A percentile compares a stretch with the other conserved stretches of the same genome.
Evolutionary conservation across 2,797 vertebrate genomes (phyloP).

Genomic region (Acridotheres tristis): DNA sequence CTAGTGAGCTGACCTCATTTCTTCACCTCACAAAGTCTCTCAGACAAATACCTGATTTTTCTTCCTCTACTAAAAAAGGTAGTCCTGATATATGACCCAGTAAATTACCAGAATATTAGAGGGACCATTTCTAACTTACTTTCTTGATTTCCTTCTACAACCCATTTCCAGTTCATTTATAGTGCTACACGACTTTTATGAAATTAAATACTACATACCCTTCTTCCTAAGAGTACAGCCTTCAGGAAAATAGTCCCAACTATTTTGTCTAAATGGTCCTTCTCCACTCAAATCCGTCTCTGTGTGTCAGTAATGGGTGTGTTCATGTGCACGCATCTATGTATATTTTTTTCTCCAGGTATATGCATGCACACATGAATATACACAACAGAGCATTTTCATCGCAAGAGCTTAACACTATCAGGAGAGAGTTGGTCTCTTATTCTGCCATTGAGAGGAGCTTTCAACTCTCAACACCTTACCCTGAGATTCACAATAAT

Average conservation of each 20-base stretch:
- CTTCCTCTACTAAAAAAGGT: background rate
- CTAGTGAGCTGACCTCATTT: background rate
- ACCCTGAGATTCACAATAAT: background rate
- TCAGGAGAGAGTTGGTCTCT: background rate
- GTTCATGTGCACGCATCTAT: fast-evolving
- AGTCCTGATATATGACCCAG: background rate
- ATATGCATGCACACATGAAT: background rate
- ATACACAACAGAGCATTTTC: background rate
- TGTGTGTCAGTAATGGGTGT: background rate
- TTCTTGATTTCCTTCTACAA: background rate
- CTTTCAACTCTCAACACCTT: background rate
- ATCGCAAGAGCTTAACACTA: background rate
- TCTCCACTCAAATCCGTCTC: background rate
- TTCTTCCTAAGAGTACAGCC: background rate
- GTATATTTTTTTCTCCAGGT: background rate
- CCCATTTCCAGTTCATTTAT: background rate
- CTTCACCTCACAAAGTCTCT: background rate
- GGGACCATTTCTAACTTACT: background rate
- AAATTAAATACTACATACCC: background rate
- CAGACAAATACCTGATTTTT: background rate
- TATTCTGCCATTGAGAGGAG: background rate
- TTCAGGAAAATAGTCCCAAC: background rate
- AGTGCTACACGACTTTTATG: background rate
- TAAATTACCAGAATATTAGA: background rate
- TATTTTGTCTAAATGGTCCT: background rate